A percentile compares a stretch with the other conserved stretches of the same genome.
These are phyloP conservation scores for Pica pica DNA, from an alignment of 2,113 vertebrate genomes.

Conservation along the genomic window DNA sequence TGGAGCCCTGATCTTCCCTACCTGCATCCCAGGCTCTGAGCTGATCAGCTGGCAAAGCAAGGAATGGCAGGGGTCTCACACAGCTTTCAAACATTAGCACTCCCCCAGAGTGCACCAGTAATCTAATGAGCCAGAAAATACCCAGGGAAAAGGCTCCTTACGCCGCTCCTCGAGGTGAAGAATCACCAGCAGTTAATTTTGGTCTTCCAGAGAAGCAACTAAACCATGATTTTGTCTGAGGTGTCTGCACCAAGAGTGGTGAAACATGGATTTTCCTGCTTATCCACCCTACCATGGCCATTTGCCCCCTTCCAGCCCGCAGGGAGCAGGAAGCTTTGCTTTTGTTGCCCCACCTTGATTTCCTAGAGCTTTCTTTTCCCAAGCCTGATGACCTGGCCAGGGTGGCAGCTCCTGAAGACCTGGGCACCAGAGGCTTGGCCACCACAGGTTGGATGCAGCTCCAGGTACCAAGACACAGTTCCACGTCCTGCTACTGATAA, in stretches of 20 bases:
- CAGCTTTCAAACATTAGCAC: not conserved
- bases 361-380: not conserved
- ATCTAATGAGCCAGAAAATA: not conserved
- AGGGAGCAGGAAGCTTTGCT: not conserved
- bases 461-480: not conserved
- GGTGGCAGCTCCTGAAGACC: not conserved
- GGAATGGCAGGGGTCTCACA: not conserved
- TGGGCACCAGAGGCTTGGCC: not conserved
- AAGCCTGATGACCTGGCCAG: not conserved
- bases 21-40: accelerated
- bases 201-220: not conserved
- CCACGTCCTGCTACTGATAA: not conserved
- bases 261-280: not conserved
- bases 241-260: not conserved
- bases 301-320: not conserved
- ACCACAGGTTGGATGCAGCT: not conserved
- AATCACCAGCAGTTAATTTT: not conserved
- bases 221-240: not conserved
- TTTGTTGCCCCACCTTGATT: not conserved
- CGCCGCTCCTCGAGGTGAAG: not conserved
- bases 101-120: not conserved
- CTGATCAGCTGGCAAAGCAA: not conserved
- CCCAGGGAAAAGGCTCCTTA: not conserved
- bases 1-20: not conserved
- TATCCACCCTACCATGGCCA: not conserved